Evolutionary conservation across 2,888 invertebrate species (phyloP), one percentile per base, ranked within the genome.

Genomic region (Argyresthia goedartella): DNA sequence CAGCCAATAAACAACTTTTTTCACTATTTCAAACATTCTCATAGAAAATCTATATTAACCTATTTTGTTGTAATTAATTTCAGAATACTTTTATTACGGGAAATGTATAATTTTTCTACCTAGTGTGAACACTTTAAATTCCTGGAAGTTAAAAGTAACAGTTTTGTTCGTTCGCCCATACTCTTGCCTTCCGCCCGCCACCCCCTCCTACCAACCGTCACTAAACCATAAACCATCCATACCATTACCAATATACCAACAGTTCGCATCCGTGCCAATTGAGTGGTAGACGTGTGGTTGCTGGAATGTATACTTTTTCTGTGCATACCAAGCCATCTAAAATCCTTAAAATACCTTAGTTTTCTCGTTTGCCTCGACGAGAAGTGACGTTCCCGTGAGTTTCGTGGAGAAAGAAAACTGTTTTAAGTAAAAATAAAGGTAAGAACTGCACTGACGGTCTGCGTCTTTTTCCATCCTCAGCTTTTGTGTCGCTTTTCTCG

Each of bases 251-350:
- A 71, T 71, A 78, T 68, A 67, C 73, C 73, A 75, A 81, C 88
- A 89, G 89, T 89, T 88, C 87, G 88, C 87, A 86, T 88, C 87
- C 81, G 82, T 81, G 85, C 77, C 84, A 73, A 79, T 77, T 78
- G 76, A 76, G 81, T 76, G 81, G 63, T 67, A 75, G 86, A 87
- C 88, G 86, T 81, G 65, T 71, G 73, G 67, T 71, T 62, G 72
- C 71, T 81, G 86, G 73, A 72, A 85, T 86, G 86, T 77, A 71
- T 78, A 76, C 71, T 76, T 85, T 81, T 82, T 81, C 79, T 84
- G 81, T 85, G 81, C 78, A 80, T 66, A 75, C 82, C 60, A 85
- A 80, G 81, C 76, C 76, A 65, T 81, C 76, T 62, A 81, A 81
- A 81, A 81, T 77, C 67, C 76, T 84, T 60, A 86, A 85, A 82